Evolutionary conservation across 2,888 invertebrate species (phyloP), one percentile per base, ranked within the genome.

Genomic region (Zhuqinia jingwanae): DNA sequence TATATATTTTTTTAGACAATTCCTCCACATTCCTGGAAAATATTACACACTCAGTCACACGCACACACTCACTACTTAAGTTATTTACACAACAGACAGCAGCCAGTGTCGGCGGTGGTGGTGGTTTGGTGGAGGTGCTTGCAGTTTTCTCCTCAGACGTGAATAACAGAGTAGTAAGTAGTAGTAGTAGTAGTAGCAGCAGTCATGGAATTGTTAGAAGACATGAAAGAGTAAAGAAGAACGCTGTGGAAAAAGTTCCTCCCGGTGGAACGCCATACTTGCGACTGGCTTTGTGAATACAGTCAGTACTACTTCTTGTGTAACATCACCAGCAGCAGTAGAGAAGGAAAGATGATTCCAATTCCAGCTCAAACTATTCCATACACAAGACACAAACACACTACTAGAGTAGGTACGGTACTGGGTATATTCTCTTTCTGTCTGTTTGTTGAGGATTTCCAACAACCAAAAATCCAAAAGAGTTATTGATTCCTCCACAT

Each of bases 231-330:
- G 20, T 20, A 10, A 20, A 65, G 36, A 11, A 36, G 45, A 53
- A 68, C 27, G 79, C 63, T 36, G 50, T 58, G 63, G 30, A 63
- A 63, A 30, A 85, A 85, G 85, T 75, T 85, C 79, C 85, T 85
- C 85, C 85, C 85, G 85, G 85, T 79, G 73, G 85, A 85, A 85
- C 85, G 85, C 79, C 85, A 85, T 85, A 85, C 85, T 85, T 84
- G 84, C 84, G 84, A 84, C 84, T 84, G 84, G 83, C 83, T 73
- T 73, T 73, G 27, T n/a, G n/a, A 73, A 73, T 73, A 73, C 73
- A 76, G 30, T 76, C 76, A 30, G 20, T 36, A 36, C 42, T 58
- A 56, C 56, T 27, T 70, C 53, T 50, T 47, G 22, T 53, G 53
- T 53, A 53, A 17, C 53, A 53, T 53, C 53, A n/a, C 30, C 30